Conservation (phyloP, 2,888 invertebrate species). For the Rapana venosa region DNA sequence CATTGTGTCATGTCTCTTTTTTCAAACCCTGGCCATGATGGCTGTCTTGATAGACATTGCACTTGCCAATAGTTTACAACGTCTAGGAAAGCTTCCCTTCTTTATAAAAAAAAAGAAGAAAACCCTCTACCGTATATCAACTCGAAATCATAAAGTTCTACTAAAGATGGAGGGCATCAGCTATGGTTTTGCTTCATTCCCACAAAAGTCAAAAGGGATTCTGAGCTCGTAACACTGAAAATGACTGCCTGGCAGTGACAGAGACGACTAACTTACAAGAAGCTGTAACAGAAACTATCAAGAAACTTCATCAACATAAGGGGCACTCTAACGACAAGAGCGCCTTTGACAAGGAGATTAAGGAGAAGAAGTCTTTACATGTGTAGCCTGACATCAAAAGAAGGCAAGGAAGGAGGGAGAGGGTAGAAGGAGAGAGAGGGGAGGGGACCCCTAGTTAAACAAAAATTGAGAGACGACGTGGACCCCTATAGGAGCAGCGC, state of each 20-base stretch:
- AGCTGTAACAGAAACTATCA: slow-evolving; percentile 26
- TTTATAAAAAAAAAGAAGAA: background rate
- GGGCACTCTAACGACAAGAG: slow-evolving; percentile 19
- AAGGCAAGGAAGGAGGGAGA: background rate
- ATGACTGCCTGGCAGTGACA: slow-evolving; percentile 18
- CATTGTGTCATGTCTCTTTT: no score
- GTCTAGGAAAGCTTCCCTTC: no score
- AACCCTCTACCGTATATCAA: background rate
- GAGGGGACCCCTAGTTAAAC: background rate
- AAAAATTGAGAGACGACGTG: background rate
- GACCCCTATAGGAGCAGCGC: background rate
- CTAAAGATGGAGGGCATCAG: background rate
- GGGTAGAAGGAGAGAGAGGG: background rate
- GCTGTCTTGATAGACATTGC: no score
- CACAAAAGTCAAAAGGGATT: background rate
- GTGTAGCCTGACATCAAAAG: slow-evolving; percentile 32
- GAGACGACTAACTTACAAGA: background rate
- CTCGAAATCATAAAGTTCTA: background rate
- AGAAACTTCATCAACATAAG: background rate
- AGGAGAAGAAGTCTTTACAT: slow-evolving; percentile 29
- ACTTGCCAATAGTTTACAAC: no score
- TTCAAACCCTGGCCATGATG: no score
- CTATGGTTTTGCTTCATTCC: background rate
- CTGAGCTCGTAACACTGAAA: slow-evolving; percentile 14
- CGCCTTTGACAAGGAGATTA: slow-evolving; percentile 36